A percentile compares a stretch with the other conserved stretches of the same genome.
Conservation (phyloP, 1,140 invertebrate species). For the Lutraria rhynchaena region DNA sequence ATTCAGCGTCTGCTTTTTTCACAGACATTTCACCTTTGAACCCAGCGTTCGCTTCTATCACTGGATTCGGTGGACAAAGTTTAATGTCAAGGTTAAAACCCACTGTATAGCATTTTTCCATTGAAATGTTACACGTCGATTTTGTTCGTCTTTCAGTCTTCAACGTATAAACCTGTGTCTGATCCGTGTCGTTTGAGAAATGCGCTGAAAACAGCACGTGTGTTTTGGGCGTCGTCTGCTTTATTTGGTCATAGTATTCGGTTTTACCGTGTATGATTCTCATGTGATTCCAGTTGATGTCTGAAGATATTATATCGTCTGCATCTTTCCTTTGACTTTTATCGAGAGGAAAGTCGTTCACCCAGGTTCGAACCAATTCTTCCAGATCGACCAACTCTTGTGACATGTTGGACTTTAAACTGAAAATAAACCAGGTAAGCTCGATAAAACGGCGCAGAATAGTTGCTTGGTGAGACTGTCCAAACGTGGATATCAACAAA, state of each 20-base stretch:
- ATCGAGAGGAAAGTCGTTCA: conserved; percentile 70
- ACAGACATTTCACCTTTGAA: conserved; percentile 83
- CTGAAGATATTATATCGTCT: conserved; percentile 69
- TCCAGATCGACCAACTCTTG: conserved; percentile 74
- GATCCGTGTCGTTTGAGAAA: conserved; percentile 76
- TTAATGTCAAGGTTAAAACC: conserved; percentile 69
- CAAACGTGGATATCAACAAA: too few relatives aligned
- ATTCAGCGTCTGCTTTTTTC: conserved; percentile 80
- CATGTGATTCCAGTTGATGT: conserved; percentile 73
- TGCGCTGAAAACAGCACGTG: conserved; percentile 76
- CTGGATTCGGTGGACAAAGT: conserved; percentile 75
- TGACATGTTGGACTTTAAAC: conserved; percentile 53
- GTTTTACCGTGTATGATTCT: conserved; percentile 70
- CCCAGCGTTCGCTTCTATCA: conserved; percentile 83
- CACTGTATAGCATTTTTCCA: conserved; percentile 71
- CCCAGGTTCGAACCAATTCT: conserved; percentile 70
- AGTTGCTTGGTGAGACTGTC: too few relatives aligned
- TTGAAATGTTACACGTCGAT: conserved; percentile 72
- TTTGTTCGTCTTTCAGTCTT: conserved; percentile 75
- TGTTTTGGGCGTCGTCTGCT: conserved; percentile 67
- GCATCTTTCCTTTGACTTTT: conserved; percentile 68
- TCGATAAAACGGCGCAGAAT: too few relatives aligned
- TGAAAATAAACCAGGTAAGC: conserved; percentile 52
- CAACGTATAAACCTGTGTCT: conserved; percentile 71
- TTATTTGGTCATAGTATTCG: conserved; percentile 65